Conservation (phyloP, 2,113 vertebrate genomes). For the Myotis lucifugus region DNA sequence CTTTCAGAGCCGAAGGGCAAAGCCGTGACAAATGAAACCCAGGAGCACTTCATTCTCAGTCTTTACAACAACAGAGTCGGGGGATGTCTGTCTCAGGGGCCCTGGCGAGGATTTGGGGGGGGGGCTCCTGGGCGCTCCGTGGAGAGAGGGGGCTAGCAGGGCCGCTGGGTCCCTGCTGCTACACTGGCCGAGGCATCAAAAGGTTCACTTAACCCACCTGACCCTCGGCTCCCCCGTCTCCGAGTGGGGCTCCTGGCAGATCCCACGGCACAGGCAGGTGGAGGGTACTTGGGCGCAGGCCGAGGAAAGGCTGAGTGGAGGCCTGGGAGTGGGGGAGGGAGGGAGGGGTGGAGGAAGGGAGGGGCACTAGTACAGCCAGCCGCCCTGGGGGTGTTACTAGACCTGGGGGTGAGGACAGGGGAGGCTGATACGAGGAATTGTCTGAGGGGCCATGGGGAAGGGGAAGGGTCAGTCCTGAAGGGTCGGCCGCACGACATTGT, state of each 20-base stretch:
- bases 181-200: neutral
- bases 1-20: slow-evolving; percentile 5
- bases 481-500: rapidly evolving
- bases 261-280: neutral
- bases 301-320: neutral
- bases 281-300: rapidly evolving
- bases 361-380: too few species aligned
- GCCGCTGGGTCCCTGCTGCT: neutral
- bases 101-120: neutral
- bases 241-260: neutral
- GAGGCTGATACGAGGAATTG: rapidly evolving
- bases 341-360: neutral
- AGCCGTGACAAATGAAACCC: neutral
- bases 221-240: neutral
- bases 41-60: neutral
- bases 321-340: neutral
- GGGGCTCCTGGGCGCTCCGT: neutral
- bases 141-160: neutral
- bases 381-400: neutral
- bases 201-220: neutral
- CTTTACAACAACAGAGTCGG: neutral
- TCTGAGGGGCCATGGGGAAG: neutral
- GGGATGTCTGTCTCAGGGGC: neutral
- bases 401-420: rapidly evolving
- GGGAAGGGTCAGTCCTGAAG: rapidly evolving